phyloP scores from a whole-genome alignment of 2,797 vertebrate genomes.

The Pterois miles region DNA sequence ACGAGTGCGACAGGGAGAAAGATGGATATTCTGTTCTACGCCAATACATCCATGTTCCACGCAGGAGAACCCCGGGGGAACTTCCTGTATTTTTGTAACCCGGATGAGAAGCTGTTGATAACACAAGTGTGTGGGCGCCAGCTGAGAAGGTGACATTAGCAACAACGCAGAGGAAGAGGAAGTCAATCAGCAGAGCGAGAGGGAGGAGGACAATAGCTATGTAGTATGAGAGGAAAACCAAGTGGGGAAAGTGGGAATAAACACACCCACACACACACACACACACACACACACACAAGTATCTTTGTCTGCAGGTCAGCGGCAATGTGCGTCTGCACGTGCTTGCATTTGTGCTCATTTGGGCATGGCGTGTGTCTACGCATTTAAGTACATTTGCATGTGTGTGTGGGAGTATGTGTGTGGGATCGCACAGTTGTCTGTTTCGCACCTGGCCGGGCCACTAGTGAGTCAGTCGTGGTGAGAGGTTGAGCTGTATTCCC shows the following conservation, averaged over 20 bases:
- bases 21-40: slow-evolving; percentile 64
- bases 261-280: slow-evolving; percentile 49
- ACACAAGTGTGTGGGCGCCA: slow-evolving; percentile 71
- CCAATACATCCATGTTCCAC: slow-evolving; percentile 6
- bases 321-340: slow-evolving; percentile 36
- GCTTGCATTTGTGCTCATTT: slow-evolving; percentile 47
- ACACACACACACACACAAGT: slow-evolving; percentile 33
- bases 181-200: slow-evolving; percentile 72
- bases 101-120: slow-evolving; percentile 77
- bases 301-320: slow-evolving; percentile 57
- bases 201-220: slow-evolving; percentile 64
- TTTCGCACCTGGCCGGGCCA: slow-evolving; percentile 69
- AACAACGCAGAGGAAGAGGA: slow-evolving; percentile 77
- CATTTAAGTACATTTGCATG: slow-evolving; percentile 58
- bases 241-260: slow-evolving; percentile 68
- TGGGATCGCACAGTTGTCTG: slow-evolving; percentile 50
- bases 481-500: slow-evolving; percentile 56
- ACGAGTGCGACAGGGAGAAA: slow-evolving; percentile 41
- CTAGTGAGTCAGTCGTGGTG: slow-evolving; percentile 72
- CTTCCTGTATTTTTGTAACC: slow-evolving; percentile 79
- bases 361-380: slow-evolving; percentile 48
- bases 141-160: slow-evolving; percentile 78
- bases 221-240: slow-evolving; percentile 62
- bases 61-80: slow-evolving; percentile 62
- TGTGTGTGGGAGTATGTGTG: slow-evolving; percentile 37